Percentiles rank a stretch among this genome's conserved stretches.
phyloP scores from a whole-genome alignment of 2,797 vertebrate species.

The Arctocebus calabarensis region DNA sequence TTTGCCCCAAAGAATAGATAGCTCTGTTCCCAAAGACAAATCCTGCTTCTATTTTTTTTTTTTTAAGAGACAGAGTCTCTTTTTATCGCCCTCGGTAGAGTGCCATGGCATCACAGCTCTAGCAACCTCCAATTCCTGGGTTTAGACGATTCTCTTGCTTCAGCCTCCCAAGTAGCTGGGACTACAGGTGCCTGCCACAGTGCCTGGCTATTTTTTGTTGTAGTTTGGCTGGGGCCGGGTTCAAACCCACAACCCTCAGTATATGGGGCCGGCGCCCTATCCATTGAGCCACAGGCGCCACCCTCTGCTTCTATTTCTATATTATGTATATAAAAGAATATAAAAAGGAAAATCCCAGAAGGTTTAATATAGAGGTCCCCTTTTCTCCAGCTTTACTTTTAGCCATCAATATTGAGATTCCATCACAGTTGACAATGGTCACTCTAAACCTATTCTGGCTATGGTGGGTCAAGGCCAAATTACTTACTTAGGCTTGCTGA shows the following conservation, averaged over 20 bases:
- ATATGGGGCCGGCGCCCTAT: too few relatives aligned
- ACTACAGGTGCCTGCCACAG: too few relatives aligned
- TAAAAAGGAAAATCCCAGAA: background rate
- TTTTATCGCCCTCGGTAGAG: too few relatives aligned
- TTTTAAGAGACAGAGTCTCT: too few relatives aligned
- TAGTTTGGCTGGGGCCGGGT: too few relatives aligned
- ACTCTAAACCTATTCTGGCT: background rate
- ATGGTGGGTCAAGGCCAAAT: background rate
- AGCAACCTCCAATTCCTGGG: too few relatives aligned
- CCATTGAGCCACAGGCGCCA: too few relatives aligned
- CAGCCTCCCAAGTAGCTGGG: too few relatives aligned
- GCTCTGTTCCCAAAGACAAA: background rate
- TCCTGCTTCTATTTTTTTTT: background rate
- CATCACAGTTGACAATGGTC: background rate
- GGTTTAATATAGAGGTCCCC: background rate
- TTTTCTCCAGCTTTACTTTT: background rate
- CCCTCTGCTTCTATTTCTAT: background rate
- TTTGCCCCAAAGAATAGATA: background rate
- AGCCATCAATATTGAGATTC: background rate
- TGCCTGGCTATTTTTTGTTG: too few relatives aligned
- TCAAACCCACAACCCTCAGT: too few relatives aligned
- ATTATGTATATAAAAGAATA: background rate
- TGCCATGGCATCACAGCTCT: too few relatives aligned
- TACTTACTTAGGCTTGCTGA: background rate
- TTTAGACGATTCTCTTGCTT: too few relatives aligned